Conservation (phyloP, 2,113 vertebrate species). For the Manacus vitellinus region DNA sequence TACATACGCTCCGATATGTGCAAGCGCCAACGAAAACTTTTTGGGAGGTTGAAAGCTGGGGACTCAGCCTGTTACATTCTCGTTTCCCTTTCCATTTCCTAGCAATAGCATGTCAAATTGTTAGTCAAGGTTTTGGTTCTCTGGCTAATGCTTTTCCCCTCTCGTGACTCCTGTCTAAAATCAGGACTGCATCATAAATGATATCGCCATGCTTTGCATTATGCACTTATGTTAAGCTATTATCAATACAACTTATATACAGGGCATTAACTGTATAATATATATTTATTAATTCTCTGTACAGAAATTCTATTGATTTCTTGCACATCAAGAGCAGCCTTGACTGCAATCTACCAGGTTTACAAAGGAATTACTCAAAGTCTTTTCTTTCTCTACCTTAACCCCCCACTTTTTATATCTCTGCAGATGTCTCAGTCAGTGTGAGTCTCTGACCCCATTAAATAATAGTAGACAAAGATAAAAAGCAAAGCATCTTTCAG, state of each 20-base stretch:
- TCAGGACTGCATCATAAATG: background rate
- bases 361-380: background rate
- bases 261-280: conserved; percentile 21
- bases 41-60: background rate
- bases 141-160: background rate
- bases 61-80: background rate
- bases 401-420: background rate
- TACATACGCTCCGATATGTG: background rate
- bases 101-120: background rate
- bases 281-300: conserved; percentile 16
- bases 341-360: background rate
- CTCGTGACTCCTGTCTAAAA: background rate
- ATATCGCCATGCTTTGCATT: background rate
- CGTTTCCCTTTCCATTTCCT: background rate
- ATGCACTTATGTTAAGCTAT: conserved; percentile 14
- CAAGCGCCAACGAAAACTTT: background rate
- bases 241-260: conserved; percentile 20
- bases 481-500: background rate
- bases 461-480: background rate
- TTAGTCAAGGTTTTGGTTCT: background rate
- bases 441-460: background rate
- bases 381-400: background rate
- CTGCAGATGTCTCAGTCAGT: background rate
- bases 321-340: background rate
- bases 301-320: conserved; percentile 16